Conservation (phyloP, 1,140 invertebrate species). For the Ladona fulva region DNA sequence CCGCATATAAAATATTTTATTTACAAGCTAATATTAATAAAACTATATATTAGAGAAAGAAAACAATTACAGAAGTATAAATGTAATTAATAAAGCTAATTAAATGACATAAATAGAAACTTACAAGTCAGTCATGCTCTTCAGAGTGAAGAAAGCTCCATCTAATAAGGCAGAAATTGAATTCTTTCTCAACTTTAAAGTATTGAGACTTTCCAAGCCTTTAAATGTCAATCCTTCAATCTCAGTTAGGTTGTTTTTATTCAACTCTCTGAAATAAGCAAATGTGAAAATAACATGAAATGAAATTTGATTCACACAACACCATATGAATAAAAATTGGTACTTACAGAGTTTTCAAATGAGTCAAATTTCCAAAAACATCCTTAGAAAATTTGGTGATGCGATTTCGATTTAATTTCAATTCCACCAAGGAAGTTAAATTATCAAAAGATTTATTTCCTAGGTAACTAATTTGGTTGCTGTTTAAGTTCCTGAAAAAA, state of each 20-base stretch:
- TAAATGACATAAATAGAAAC: no score
- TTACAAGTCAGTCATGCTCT: constrained; percentile 60
- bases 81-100: no score
- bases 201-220: constrained; percentile 57
- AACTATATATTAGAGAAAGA: no score
- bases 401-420: constrained; percentile 75
- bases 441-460: constrained; percentile 58
- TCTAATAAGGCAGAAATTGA: constrained; percentile 64
- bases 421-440: constrained; percentile 57
- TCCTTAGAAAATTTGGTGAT: constrained; percentile 58
- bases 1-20: no score
- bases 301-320: no score
- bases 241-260: constrained; percentile 63
- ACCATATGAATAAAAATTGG: no score
- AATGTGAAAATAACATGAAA: no score
- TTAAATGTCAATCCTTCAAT: constrained; percentile 74
- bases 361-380: constrained; percentile 56
- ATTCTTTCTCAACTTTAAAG: constrained; percentile 70
- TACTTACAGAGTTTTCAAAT: constrained; percentile 59
- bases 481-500: constrained; percentile 58
- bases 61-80: no score
- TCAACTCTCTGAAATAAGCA: constrained; percentile 58
- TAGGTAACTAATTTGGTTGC: constrained; percentile 60
- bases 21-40: no score
- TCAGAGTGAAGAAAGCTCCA: constrained; percentile 79